These are phyloP conservation scores for Tyrophagus putrescentiae DNA, from an alignment of 1,140 invertebrate species.

Conservation along the genomic window DNA sequence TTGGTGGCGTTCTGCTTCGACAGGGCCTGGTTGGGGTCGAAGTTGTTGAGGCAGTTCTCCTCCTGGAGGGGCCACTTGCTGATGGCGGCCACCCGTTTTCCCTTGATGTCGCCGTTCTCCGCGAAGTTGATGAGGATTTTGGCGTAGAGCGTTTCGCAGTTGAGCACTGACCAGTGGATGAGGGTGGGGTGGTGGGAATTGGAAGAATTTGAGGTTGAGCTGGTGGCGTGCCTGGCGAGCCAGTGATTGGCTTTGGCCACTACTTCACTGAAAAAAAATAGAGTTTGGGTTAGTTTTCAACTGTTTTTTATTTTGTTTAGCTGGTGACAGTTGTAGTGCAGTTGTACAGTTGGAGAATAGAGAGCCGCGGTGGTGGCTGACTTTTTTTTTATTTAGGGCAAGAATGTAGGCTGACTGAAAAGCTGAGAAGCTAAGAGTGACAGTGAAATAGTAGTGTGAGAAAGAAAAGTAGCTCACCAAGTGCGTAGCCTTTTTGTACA, in stretches of 20 bases:
- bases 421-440: too few species aligned
- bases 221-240: background rate
- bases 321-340: too few species aligned
- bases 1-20: background rate
- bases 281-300: too few species aligned
- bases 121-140: slow-evolving; percentile 2
- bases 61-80: slow-evolving; percentile 3
- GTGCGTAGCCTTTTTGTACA: too few species aligned
- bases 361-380: too few species aligned
- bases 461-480: too few species aligned
- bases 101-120: background rate
- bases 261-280: background rate
- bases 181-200: too few species aligned
- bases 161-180: background rate
- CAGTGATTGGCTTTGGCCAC: background rate
- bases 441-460: too few species aligned
- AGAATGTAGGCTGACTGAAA: too few species aligned
- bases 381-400: background rate
- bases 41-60: background rate
- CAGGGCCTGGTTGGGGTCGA: background rate
- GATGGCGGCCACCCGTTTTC: background rate
- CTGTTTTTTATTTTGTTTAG: too few species aligned
- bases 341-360: too few species aligned
- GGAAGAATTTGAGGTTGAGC: too few species aligned
- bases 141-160: slow-evolving; percentile 12